Conservation (phyloP, 2,113 vertebrate species). For the Promerops cafer region DNA sequence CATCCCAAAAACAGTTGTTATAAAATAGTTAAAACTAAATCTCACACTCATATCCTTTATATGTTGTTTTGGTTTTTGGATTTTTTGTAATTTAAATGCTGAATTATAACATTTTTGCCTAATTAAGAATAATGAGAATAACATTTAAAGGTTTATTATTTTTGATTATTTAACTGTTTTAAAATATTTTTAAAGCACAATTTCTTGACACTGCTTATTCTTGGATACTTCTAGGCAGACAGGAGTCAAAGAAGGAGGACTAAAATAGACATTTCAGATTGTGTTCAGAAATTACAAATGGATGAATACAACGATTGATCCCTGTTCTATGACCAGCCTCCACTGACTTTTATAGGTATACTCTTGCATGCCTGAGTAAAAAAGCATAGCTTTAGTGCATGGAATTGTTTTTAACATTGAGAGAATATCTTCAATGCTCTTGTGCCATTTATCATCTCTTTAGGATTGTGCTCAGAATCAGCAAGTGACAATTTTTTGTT, state of each 20-base stretch:
- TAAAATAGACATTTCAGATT: neutral
- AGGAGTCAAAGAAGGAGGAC: neutral
- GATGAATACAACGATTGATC: neutral
- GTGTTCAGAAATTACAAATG: neutral
- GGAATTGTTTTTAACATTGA: neutral
- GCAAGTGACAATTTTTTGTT: neutral
- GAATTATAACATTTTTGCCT: neutral
- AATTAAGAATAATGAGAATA: neutral
- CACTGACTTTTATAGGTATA: neutral
- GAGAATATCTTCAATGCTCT: neutral
- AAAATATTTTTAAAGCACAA: neutral
- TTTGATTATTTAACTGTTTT: neutral
- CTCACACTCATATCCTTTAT: neutral
- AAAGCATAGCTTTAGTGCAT: neutral
- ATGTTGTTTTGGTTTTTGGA: too few relatives aligned
- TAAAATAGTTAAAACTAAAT: neutral
- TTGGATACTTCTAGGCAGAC: neutral
- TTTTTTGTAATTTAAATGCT: neutral
- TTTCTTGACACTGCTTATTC: slow-evolving; percentile 27
- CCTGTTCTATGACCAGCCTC: neutral
- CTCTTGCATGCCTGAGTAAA: neutral
- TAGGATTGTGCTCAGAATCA: neutral
- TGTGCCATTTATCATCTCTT: neutral
- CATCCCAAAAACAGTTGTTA: slow-evolving; percentile 23
- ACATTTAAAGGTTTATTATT: neutral